Evolutionary conservation across 2,888 invertebrate genomes (phyloP).

Genomic region (Drosophila conformis): DNA sequence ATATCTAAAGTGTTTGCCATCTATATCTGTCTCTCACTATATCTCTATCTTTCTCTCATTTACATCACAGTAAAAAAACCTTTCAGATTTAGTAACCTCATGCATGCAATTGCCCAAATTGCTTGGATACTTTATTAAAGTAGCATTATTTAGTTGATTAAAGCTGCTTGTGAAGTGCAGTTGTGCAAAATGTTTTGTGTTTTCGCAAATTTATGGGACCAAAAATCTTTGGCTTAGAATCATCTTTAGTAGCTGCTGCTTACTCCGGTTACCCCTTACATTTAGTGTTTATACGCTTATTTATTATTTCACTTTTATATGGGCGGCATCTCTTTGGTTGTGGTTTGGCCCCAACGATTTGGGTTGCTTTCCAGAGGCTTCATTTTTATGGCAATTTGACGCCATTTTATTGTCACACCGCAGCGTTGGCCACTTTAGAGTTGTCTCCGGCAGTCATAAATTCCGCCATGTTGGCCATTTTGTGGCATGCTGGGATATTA

Average conservation of each 20-base stretch:
- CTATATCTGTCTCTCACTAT: neutral
- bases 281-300: slow-evolving; percentile 70
- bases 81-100: neutral
- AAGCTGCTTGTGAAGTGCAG: slow-evolving; percentile 37
- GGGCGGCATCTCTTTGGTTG: slow-evolving; percentile 46
- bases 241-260: slow-evolving; percentile 8
- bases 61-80: neutral
- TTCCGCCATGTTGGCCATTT: slow-evolving; percentile 77
- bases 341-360: slow-evolving; percentile 57
- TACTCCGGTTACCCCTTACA: slow-evolving; percentile 1
- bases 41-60: neutral
- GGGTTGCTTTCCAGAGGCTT: slow-evolving; percentile 40
- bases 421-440: slow-evolving; percentile 77
- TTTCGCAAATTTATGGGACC: slow-evolving; percentile 51
- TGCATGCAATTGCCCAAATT: neutral
- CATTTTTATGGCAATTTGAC: slow-evolving; percentile 80
- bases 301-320: slow-evolving; percentile 77
- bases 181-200: slow-evolving; percentile 1
- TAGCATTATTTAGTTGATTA: slow-evolving; percentile 26
- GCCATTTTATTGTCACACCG: slow-evolving; percentile 79
- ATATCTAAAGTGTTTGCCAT: neutral
- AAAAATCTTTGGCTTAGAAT: slow-evolving; percentile 43
- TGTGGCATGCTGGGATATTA: slow-evolving; percentile 78
- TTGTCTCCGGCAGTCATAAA: slow-evolving; percentile 75
- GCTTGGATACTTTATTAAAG: slow-evolving; percentile 31